Conservation (phyloP, 2,888 invertebrate genomes). For the Idaea straminata region DNA sequence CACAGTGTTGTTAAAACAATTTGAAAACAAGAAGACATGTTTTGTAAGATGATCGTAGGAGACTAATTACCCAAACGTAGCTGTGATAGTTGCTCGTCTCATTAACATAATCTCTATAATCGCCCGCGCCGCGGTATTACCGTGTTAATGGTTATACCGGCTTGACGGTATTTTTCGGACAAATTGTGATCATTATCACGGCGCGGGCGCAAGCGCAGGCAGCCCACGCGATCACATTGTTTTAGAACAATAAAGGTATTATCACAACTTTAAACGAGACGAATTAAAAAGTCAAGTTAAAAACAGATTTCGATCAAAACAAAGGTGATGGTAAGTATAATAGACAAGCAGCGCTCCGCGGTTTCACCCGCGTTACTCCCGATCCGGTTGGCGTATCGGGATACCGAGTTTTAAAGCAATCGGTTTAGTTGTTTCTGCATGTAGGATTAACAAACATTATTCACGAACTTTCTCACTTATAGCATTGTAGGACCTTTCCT, state of each 20-base stretch:
- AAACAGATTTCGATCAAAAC: background rate
- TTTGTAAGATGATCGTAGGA: background rate
- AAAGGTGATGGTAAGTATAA: background rate
- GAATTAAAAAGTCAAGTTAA: background rate
- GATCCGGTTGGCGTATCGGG: too few relatives aligned
- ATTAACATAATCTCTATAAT: background rate
- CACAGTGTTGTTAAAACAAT: background rate
- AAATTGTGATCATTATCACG: conserved; percentile 15
- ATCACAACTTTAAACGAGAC: background rate
- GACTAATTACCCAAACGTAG: background rate
- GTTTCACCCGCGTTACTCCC: too few relatives aligned
- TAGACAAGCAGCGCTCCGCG: background rate
- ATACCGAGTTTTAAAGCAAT: too few relatives aligned
- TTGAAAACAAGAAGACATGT: background rate
- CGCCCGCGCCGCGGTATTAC: conserved; percentile 5
- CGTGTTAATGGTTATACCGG: conserved; percentile 13
- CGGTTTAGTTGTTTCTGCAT: too few relatives aligned
- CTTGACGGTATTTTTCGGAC: conserved; percentile 13
- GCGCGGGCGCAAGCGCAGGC: conserved; percentile 6
- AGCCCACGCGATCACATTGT: conserved; percentile 11
- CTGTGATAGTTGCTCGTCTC: background rate
- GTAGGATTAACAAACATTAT: too few relatives aligned
- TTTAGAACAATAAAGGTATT: conserved; percentile 5
- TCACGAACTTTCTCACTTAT: too few relatives aligned
- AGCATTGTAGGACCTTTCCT: too few relatives aligned